Base-by-base conservation (phyloP, 2,888 invertebrate species). In the Drosophila anceps region DNA sequence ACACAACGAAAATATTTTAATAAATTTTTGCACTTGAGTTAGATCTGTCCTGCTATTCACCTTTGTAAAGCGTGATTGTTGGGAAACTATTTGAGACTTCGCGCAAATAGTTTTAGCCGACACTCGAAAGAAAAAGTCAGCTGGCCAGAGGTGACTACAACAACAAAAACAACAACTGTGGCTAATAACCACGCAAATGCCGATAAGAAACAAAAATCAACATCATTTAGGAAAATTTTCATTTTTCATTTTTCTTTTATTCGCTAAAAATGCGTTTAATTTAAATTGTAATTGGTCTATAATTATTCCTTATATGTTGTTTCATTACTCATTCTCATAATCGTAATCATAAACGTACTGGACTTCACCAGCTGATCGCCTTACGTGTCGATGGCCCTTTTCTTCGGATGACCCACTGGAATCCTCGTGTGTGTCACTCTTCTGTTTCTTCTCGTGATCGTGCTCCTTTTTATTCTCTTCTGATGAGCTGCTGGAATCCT, bases 311-410 rank as follows among this genome's bases (percentile, higher is more conserved):
- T 61, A 39, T 83, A 89, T 27, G 77, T 80, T 5, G 85, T 87
- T 48, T 91, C 90, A 55, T 91, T 87, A 68, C 84, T 88, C 20
- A 71, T 73, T 90, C 91, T 5, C n/a, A 4, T 24, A 4, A 2
- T 24, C 24, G 2, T 24, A 4, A 2, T 4, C 24, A 51, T 29
- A 29, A 48, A 0, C 12, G 78, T 29, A 6, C 48, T 48, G 18
- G 48, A 48, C 48, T 10, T n/a, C 6, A 15, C 7, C 33, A 18
- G 2, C 31, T 8, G 46, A 5, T n/a, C 27, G 27, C 27, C 2
- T 48, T 15, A 9, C 27, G 5, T 15, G 27, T 0, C 4, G n/a
- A 9, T 2, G n/a, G 2, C n/a, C 29, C 0, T n/a, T n/a, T n/a
- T 48, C 48, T 6, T 29, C 29, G 3, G 46, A 46, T 27, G 46